These are phyloP conservation scores for Phenganax marumi DNA, from an alignment of 92 coral and sea anemone species.

Conservation along the genomic window DNA sequence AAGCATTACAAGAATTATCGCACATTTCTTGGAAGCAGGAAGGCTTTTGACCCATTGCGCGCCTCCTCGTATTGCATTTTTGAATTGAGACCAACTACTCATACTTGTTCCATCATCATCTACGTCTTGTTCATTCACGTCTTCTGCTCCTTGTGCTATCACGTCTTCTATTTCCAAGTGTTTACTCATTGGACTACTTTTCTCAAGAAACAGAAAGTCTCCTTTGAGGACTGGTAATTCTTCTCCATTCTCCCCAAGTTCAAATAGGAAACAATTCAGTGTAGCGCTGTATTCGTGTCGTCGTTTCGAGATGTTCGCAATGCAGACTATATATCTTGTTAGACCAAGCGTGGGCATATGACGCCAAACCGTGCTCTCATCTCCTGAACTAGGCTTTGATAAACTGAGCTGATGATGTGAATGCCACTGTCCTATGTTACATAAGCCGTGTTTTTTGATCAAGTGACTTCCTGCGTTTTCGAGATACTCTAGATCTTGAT, in stretches of 20 bases:
- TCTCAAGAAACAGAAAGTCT: background rate
- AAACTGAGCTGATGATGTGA: constrained; percentile 77
- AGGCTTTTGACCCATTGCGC: too few relatives aligned
- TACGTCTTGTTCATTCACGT: background rate
- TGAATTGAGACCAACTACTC: background rate
- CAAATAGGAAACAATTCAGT: constrained; percentile 66
- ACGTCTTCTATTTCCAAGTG: background rate
- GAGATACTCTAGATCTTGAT: constrained; percentile 73
- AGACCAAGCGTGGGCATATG: constrained; percentile 74
- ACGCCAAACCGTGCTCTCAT: constrained; percentile 79
- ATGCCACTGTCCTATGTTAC: constrained; percentile 95
- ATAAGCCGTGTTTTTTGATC: constrained; percentile 67
- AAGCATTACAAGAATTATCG: too few relatives aligned
- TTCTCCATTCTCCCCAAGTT: constrained; percentile 41
- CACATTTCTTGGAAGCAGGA: too few relatives aligned
- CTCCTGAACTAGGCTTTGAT: constrained; percentile 79
- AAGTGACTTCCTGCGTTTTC: constrained; percentile 60
- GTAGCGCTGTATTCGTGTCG: background rate
- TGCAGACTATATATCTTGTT: constrained; percentile 67
- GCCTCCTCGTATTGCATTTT: background rate
- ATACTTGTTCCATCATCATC: background rate
- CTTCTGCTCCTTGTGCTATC: constrained; percentile 18
- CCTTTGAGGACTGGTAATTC: constrained; percentile 57
- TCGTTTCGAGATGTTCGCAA: constrained; percentile 59
- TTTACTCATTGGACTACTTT: constrained; percentile 5